Evolutionary conservation across 2,113 vertebrate genomes (phyloP).

Genomic region (Platycercus adscitus): DNA sequence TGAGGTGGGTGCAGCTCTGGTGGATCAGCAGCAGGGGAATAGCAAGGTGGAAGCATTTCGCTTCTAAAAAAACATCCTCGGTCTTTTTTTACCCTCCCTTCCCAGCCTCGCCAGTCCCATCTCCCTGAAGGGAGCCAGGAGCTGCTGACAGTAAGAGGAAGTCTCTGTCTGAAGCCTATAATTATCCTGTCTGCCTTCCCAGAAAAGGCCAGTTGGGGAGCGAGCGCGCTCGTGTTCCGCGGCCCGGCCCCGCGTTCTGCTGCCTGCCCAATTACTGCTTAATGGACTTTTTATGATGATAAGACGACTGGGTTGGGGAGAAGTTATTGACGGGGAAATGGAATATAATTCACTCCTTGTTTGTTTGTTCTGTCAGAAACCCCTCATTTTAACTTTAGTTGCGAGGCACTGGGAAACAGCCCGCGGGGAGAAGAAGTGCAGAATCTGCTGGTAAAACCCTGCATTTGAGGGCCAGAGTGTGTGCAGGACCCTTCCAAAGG

Average conservation of each 20-base stretch:
- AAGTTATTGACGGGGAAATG: conserved; percentile 63
- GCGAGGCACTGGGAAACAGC: neutral
- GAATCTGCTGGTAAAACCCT: neutral
- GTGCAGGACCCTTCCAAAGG: neutral
- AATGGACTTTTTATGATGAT: conserved; percentile 75
- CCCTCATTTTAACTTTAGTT: conserved; percentile 42
- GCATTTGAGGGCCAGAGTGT: neutral
- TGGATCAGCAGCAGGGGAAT: neutral
- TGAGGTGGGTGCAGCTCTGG: neutral
- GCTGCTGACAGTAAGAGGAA: conserved; percentile 66
- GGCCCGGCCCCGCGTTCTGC: neutral
- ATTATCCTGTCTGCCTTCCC: conserved; percentile 73
- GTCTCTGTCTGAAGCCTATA: conserved; percentile 62
- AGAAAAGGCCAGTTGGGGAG: conserved; percentile 64
- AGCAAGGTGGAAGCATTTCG: conserved; percentile 11
- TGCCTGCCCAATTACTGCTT: conserved; percentile 66
- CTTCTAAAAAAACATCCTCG: neutral
- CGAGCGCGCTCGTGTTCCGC: neutral
- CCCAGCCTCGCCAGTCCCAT: conserved; percentile 37
- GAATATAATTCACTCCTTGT: conserved; percentile 65
- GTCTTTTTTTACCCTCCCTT: conserved; percentile 45
- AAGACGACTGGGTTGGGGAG: conserved; percentile 18
- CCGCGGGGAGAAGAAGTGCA: neutral
- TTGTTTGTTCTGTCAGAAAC: conserved; percentile 68
- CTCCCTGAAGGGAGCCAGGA: conserved; percentile 55